Conservation (phyloP, 2,113 vertebrate species). For the Neolamprologus modestus region DNA sequence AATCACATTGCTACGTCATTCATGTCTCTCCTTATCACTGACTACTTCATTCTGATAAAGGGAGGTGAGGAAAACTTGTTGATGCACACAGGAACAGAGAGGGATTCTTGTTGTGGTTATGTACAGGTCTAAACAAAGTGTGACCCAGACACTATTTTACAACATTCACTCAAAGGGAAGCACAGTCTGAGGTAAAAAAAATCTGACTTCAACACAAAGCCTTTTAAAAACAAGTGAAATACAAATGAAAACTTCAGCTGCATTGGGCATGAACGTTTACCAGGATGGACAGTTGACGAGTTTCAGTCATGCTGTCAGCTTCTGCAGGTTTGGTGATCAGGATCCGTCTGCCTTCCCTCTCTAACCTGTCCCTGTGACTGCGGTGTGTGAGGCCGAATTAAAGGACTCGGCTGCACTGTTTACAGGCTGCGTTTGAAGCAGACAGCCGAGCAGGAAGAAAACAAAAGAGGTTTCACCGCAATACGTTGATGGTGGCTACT, state of each 20-base stretch:
- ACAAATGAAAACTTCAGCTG: neutral
- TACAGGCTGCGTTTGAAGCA: neutral
- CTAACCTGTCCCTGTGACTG: neutral
- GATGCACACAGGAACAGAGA: neutral
- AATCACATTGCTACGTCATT: slow-evolving; percentile 1
- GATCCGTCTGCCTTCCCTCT: neutral
- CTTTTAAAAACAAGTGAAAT: neutral
- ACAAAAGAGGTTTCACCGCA: neutral
- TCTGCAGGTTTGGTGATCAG: neutral
- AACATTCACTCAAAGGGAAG: slow-evolving; percentile 3
- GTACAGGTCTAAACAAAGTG: neutral
- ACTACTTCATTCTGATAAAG: neutral
- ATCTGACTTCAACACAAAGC: neutral
- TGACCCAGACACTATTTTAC: neutral
- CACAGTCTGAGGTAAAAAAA: slow-evolving; percentile 32
- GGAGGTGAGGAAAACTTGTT: neutral
- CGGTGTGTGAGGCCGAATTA: neutral
- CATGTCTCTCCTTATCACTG: neutral
- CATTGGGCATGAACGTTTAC: neutral
- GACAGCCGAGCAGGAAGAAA: neutral
- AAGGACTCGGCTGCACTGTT: neutral
- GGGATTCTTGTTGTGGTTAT: neutral
- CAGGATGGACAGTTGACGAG: neutral
- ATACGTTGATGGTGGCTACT: neutral
- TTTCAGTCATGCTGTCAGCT: neutral